Percentiles rank a stretch among this genome's conserved stretches.
phyloP scores from a whole-genome alignment of 2,113 vertebrate species.

The Hiodon tergisus region DNA sequence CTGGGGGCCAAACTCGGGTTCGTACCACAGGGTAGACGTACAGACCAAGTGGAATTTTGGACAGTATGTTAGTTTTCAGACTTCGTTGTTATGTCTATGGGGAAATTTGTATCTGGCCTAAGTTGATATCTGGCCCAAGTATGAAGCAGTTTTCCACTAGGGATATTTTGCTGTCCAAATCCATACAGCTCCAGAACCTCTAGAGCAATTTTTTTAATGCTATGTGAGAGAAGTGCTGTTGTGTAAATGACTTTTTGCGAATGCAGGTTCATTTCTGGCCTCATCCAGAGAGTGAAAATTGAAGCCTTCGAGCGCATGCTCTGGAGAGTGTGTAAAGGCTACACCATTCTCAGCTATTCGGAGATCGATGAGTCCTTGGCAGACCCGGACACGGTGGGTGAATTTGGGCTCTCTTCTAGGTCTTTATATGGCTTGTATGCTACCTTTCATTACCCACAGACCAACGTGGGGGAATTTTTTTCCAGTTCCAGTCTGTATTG shows the following conservation, averaged over 20 bases:
- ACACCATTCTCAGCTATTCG: constrained; percentile 84
- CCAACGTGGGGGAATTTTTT: too few species aligned
- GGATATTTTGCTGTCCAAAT: too few species aligned
- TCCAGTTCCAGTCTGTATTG: too few species aligned
- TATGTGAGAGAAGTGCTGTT: too few species aligned
- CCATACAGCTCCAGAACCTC: neutral
- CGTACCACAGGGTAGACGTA: constrained; percentile 34
- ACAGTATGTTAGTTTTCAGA: neutral
- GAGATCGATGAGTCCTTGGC: constrained; percentile 80
- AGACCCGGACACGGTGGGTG: constrained; percentile 80
- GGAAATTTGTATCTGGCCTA: too few species aligned
- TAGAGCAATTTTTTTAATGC: neutral
- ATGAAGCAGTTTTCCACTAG: too few species aligned
- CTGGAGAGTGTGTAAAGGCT: constrained; percentile 92
- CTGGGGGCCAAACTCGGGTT: constrained; percentile 92
- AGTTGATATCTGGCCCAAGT: neutral
- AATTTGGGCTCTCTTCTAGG: neutral
- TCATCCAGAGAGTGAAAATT: constrained; percentile 79
- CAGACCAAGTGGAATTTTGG: neutral
- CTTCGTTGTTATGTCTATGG: neutral
- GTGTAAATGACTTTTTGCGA: neutral
- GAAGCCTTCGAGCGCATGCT: constrained; percentile 94
- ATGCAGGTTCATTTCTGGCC: constrained; percentile 79
- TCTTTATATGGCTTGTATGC: too few species aligned
- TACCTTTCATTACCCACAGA: too few species aligned